Evolutionary conservation across 2,888 invertebrate species (phyloP).

Genomic region (Odontocerum albicorne): DNA sequence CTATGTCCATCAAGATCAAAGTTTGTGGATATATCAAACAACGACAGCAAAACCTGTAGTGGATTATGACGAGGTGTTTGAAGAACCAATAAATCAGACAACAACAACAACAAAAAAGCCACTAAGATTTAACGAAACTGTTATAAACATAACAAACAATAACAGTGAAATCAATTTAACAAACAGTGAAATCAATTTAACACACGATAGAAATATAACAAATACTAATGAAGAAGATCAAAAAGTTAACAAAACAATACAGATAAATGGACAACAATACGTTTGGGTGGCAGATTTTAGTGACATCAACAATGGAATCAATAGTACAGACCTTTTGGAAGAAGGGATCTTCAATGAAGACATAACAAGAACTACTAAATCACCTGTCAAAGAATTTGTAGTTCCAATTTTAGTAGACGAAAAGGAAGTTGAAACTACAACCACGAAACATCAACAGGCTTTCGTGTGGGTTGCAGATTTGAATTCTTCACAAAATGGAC

Average conservation of each 20-base stretch:
- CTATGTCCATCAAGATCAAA: constrained; percentile 61
- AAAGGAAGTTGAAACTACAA: not conserved
- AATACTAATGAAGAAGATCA: not conserved
- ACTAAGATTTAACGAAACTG: too few species aligned
- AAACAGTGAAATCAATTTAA: not conserved
- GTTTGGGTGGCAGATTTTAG: not conserved
- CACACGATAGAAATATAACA: not conserved
- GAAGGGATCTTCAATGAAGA: not conserved
- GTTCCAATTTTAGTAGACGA: not conserved
- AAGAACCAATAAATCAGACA: not conserved
- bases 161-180: not conserved
- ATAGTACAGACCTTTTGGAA: not conserved
- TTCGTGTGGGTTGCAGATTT: constrained; percentile 8
- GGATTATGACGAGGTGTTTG: not conserved
- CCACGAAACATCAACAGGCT: not conserved
- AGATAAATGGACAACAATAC: not conserved
- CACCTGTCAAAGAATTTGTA: not conserved
- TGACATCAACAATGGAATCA: constrained; percentile 1
- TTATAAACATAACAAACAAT: not conserved
- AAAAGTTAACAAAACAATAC: not conserved
- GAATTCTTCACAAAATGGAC: not conserved
- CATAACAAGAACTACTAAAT: not conserved
- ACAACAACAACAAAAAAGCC: too few species aligned
- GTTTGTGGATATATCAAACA: constrained; percentile 37
- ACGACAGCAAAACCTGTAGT: constrained; percentile 7